Percentiles rank a stretch among this genome's conserved stretches.
These are phyloP conservation scores for Dynastes grantii DNA, from an alignment of 2,888 invertebrate species.

Conservation along the genomic window DNA sequence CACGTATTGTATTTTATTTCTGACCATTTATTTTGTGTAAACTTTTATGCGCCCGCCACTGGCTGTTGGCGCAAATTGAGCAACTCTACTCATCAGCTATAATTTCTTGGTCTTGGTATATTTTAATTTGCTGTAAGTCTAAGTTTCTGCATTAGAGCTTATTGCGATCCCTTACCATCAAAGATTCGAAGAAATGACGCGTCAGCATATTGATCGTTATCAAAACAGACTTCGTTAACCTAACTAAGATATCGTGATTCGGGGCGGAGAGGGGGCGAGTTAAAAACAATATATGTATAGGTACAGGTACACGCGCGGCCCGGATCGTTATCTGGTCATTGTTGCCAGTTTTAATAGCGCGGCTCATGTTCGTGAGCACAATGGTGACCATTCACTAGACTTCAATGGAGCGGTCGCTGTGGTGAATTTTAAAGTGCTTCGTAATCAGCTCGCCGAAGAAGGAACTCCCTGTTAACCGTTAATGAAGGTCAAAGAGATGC, in stretches of 20 bases:
- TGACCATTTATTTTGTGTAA: too few species aligned
- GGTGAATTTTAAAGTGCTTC: conserved; percentile 39
- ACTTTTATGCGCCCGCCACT: too few species aligned
- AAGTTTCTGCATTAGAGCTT: too few species aligned
- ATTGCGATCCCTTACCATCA: not conserved
- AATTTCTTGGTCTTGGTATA: too few species aligned
- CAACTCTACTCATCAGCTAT: too few species aligned
- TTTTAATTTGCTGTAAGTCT: too few species aligned
- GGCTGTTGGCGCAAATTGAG: too few species aligned
- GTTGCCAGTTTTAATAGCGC: conserved; percentile 40
- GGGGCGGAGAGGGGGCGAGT: not conserved
- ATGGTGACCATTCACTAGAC: conserved; percentile 38
- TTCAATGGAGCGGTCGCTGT: conserved; percentile 36
- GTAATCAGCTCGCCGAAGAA: conserved; percentile 30
- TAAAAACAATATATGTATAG: conserved; percentile 38
- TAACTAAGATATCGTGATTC: conserved; percentile 29
- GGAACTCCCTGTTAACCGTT: conserved; percentile 30
- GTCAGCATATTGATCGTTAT: conserved; percentile 18
- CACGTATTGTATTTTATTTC: too few species aligned
- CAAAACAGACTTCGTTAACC: conserved; percentile 13
- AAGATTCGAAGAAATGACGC: not conserved
- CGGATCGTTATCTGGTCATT: conserved; percentile 43
- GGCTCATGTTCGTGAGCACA: conserved; percentile 29
- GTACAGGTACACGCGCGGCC: not conserved
- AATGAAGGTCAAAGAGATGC: conserved; percentile 41